A percentile compares a stretch with the other conserved stretches of the same genome.
These are phyloP conservation scores for Mesorhabditis sp. DNA, from an alignment of 2,888 invertebrate genomes.

Conservation along the genomic window DNA sequence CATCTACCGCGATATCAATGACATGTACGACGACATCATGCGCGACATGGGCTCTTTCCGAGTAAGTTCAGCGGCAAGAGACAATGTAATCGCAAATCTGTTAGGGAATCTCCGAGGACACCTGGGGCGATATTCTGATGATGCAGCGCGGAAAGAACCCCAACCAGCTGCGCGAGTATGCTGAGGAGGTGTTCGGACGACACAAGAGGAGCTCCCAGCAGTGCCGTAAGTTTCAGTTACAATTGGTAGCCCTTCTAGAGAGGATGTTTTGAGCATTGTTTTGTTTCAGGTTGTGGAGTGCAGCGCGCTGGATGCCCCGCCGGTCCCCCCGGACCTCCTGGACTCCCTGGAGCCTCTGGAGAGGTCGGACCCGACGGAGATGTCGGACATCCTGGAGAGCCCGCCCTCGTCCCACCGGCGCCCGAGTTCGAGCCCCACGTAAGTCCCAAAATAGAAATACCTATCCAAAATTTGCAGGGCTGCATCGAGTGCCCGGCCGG, in stretches of 20 bases:
- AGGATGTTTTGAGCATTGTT: too few relatives aligned
- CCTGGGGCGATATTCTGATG: slow-evolving; percentile 37
- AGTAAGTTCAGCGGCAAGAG: slow-evolving; percentile 15
- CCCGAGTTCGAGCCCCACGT: slow-evolving; percentile 9
- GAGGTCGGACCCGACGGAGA: slow-evolving; percentile 33
- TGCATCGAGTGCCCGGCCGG: slow-evolving; percentile 10
- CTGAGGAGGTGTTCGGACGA: slow-evolving; percentile 39
- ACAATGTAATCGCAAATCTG: neutral
- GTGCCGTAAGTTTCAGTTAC: slow-evolving; percentile 20
- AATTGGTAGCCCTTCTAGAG: neutral
- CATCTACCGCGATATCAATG: slow-evolving; percentile 43
- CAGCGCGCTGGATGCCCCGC: slow-evolving; percentile 40
- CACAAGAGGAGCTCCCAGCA: slow-evolving; percentile 38
- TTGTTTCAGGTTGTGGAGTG: slow-evolving; percentile 30
- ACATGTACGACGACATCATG: slow-evolving; percentile 47
- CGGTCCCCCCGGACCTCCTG: slow-evolving; percentile 44
- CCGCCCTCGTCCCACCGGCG: slow-evolving; percentile 10
- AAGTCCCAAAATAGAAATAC: slow-evolving; percentile 9
- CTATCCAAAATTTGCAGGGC: slow-evolving; percentile 8
- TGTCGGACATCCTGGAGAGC: slow-evolving; percentile 24
- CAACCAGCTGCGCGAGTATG: slow-evolving; percentile 30
- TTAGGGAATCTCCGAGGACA: slow-evolving; percentile 40
- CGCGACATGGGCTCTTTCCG: slow-evolving; percentile 40
- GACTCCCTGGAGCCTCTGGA: slow-evolving; percentile 34
- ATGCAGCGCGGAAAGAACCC: slow-evolving; percentile 33